A percentile compares a stretch with the other conserved stretches of the same genome.
Evolutionary conservation across 2,888 invertebrate species (phyloP).

Genomic region (Tipula vernalis): DNA sequence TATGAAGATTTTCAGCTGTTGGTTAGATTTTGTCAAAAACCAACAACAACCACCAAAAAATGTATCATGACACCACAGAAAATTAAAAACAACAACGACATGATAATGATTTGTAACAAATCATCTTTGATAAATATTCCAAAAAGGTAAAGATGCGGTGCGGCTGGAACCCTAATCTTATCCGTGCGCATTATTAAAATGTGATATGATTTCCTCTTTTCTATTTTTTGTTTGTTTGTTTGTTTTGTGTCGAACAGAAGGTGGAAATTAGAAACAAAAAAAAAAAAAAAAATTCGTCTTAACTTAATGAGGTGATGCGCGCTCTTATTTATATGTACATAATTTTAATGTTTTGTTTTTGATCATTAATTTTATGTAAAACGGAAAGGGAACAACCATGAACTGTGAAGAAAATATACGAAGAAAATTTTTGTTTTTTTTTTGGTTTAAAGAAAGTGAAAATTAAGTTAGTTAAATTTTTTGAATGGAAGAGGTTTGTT

Average conservation of each 20-base stretch:
- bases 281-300: background rate
- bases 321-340: background rate
- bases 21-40: background rate
- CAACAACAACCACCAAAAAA: background rate
- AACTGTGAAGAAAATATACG: background rate
- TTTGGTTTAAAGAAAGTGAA: background rate
- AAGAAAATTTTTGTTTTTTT: background rate
- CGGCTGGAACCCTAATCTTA: background rate
- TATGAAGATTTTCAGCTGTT: background rate
- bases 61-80: background rate
- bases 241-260: background rate
- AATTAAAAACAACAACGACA: background rate
- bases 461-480: background rate
- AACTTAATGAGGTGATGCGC: background rate
- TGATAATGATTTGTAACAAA: background rate
- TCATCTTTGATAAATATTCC: background rate
- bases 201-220: background rate
- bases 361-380: background rate
- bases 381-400: background rate
- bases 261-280: background rate
- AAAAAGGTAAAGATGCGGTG: background rate
- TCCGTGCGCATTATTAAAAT: background rate
- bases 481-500: background rate
- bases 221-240: background rate
- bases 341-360: background rate